Conservation (phyloP, 2,113 vertebrate genomes). For the Gadus chalcogrammus region DNA sequence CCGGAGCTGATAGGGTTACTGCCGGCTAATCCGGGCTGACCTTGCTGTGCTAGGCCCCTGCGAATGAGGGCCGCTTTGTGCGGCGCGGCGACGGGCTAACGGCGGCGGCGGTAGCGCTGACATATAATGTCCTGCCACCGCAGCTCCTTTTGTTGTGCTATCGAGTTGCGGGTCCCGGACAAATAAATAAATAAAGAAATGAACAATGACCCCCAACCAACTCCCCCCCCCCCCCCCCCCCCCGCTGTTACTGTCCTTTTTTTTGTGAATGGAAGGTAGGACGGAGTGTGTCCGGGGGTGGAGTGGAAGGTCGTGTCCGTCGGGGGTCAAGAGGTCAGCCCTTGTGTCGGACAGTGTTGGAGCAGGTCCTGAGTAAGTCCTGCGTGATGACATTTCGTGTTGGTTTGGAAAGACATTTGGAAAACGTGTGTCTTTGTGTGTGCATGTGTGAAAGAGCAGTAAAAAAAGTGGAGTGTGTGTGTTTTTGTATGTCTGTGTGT, state of each 20-base stretch:
- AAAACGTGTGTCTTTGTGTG: slow-evolving; percentile 11
- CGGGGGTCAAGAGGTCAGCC: slow-evolving; percentile 71
- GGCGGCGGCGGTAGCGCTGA: slow-evolving; percentile 71
- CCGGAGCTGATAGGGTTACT: slow-evolving; percentile 79
- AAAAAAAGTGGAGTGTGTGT: slow-evolving; percentile 6
- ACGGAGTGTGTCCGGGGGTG: slow-evolving; percentile 69
- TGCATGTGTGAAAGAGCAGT: slow-evolving; percentile 22
- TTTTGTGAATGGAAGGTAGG: slow-evolving; percentile 56
- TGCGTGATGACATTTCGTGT: slow-evolving; percentile 60
- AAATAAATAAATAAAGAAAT: slow-evolving; percentile 43
- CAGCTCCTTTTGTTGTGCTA: slow-evolving; percentile 76
- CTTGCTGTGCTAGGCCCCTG: slow-evolving; percentile 70
- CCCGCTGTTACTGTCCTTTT: neutral
- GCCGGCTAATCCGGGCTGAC: slow-evolving; percentile 78
- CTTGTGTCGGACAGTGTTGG: slow-evolving; percentile 48
- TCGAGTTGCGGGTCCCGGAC: slow-evolving; percentile 72
- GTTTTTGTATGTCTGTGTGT: slow-evolving; percentile 14
- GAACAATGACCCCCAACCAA: slow-evolving; percentile 55
- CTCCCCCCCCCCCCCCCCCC: slow-evolving; percentile 23
- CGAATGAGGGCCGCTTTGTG: slow-evolving; percentile 78
- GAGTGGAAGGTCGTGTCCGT: slow-evolving; percentile 49
- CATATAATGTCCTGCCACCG: slow-evolving; percentile 74
- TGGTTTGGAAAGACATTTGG: neutral
- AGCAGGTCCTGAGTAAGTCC: slow-evolving; percentile 60
- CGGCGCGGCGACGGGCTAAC: slow-evolving; percentile 76